Evolutionary conservation across 2,113 vertebrate genomes (phyloP), one percentile per base, ranked within the genome.

Genomic region (Perognathus longimembris): DNA sequence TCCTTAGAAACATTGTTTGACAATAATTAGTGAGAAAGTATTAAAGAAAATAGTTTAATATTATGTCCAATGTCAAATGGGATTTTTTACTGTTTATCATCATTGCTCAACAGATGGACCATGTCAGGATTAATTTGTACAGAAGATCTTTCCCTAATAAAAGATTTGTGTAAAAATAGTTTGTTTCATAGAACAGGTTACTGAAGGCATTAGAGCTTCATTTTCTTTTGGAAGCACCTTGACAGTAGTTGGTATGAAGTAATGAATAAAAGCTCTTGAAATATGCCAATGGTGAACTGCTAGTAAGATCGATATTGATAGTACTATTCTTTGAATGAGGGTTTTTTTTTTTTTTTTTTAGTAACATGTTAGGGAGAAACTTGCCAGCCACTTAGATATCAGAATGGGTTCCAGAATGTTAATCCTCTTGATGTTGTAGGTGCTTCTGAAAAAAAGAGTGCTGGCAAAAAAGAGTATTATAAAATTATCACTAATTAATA

Each of bases 171-270:
- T 80, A 26, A 93, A 91, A 74, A 69, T 89, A 83, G 32, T 80
- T 81, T 30, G 20, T 83, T 86, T 36, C 32, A 7, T 94, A 30
- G 6, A 85, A 5, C 69, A 73, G 32, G n/a, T 85, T 93, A 22
- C 17, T 63, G 77, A 64, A 14, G 64, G 34, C 50, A 74, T 67
- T 76, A 28, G 50, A 17, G 61, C 57, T 84, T 90, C 63, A 69
- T 80, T 94, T 93, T 70, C 42, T 91, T 22, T 91, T 95, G 40
- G 32, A 66, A 14, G 34, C 20, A 20, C 69, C 34, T 89, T 89
- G 38, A 86, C 45, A 80, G 79, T 32, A 82, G 8, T 86, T 92
- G 28, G 7, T 85, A n/a, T 38, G 1, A 90, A 77, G 20, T 32
- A 69, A 32, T 77, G 59, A 95, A 70, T 67, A 45, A 45, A 84